A percentile compares a stretch with the other conserved stretches of the same genome.
phyloP scores from a whole-genome alignment of 2,797 vertebrate genomes.

The Gallirallus australis region DNA sequence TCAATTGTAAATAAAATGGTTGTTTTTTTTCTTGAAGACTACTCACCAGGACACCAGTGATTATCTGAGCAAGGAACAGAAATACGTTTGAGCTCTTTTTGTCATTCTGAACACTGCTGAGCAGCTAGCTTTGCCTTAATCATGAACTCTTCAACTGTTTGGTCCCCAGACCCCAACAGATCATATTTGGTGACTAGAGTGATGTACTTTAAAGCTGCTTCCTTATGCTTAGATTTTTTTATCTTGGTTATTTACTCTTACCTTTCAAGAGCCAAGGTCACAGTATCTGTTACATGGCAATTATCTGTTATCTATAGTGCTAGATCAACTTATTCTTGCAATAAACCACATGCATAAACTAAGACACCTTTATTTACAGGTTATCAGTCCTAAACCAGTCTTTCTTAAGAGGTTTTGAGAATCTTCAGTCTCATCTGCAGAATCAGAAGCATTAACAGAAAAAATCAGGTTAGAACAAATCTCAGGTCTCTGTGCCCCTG shows the following conservation, averaged over 20 bases:
- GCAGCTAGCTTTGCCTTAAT: background rate
- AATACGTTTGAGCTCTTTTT: background rate
- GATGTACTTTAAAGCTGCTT: background rate
- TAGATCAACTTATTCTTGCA: background rate
- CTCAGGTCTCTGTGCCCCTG: background rate
- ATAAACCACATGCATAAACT: background rate
- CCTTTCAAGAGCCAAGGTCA: background rate
- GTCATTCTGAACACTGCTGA: background rate
- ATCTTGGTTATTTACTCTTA: background rate
- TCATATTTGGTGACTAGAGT: background rate
- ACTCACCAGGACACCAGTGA: background rate
- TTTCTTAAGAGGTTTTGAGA: background rate
- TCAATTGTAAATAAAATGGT: background rate
- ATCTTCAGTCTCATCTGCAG: background rate
- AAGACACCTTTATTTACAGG: background rate
- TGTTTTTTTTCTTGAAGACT: background rate
- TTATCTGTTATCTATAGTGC: background rate
- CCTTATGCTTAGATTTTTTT: background rate
- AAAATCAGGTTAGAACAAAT: background rate
- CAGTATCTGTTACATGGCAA: background rate
- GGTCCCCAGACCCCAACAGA: background rate
- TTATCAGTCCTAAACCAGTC: background rate
- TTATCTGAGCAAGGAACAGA: background rate
- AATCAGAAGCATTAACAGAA: background rate
- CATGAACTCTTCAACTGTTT: background rate